phyloP scores from a whole-genome alignment of 1,140 invertebrate species.

The Drosophila sp. region DNA sequence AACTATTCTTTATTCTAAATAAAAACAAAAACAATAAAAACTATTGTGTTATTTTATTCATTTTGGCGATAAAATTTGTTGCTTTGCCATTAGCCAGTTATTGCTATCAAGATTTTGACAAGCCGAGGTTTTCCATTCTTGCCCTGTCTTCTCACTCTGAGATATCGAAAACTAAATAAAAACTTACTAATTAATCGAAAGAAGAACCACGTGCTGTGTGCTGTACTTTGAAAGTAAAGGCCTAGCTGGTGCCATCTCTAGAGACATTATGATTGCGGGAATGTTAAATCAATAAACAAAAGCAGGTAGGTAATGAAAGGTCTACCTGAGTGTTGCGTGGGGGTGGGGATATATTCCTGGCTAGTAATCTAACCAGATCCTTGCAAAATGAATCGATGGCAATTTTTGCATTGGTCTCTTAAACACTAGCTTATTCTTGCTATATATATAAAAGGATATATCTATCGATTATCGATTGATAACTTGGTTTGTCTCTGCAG shows the following conservation, averaged over 20 bases:
- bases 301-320: not conserved
- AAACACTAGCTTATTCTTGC: no score
- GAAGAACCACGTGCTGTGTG: not conserved
- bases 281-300: not conserved
- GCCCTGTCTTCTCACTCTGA: not conserved
- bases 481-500: not conserved
- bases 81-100: not conserved
- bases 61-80: not conserved
- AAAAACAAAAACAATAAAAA: constrained; percentile 22
- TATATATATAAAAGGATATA: not conserved
- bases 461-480: constrained; percentile 2
- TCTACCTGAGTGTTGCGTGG: not conserved
- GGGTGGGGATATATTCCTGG: no score
- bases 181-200: not conserved
- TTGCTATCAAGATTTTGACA: not conserved
- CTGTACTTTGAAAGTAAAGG: not conserved
- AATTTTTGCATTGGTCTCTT: no score
- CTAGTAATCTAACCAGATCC: no score
- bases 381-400: no score
- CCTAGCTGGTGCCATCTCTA: not conserved
- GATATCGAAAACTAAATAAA: not conserved
- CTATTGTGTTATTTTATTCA: constrained; percentile 2
- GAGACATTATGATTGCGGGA: not conserved
- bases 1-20: not conserved
- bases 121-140: not conserved